Base-by-base conservation (phyloP, 2,113 vertebrate species). In the Notarius lentiginosus region DNA sequence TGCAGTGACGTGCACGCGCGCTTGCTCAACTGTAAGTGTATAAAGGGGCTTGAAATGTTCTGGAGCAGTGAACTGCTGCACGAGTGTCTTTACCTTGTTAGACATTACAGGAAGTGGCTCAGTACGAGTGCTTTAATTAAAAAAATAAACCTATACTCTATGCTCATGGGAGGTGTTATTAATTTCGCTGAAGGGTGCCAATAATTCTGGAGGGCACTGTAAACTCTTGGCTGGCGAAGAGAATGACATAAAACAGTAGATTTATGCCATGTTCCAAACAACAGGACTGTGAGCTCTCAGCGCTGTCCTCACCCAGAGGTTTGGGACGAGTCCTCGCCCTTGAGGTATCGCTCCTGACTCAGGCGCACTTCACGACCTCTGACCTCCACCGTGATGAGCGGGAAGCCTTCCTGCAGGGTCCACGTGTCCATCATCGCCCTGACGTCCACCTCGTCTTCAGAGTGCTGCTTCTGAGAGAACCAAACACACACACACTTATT, bases 361-460 rank as follows among this genome's bases (percentile, higher is more conserved):
- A 98, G 90, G 63, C 93, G 91, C 7, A 98, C 41, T 0, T 96
- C 94, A 55, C 93, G 96, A 90, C 96, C 96, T 91, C 88, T 95
- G 88, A 97, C 88, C 0, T 94, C 95, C 84, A 98, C 91, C 4
- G 95, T 97, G 84, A 98, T 93, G 89, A 98, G 89, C 0, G 97
- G 97, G 86, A 97, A 98, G 24, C 97, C 97, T 84, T 97, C 96
- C 90, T 98, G 98, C 88, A 97, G 93, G 0, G 96, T 98, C 98
- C 97, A 98, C 0, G 96, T 97, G 88, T 97, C 95, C 97, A 98
- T 98, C 94, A 97, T 96, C 61, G 91, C 90, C 83, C 84, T 95
- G 58, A 98, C 94, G 22, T 97, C 96, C 87, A 96, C 91, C 82
- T 94, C 90, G 17, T 92, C 93, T 79, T 82, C 93, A 56, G 94